Conservation (phyloP, 2,888 invertebrate species). For the Falcaria lacertinaria region DNA sequence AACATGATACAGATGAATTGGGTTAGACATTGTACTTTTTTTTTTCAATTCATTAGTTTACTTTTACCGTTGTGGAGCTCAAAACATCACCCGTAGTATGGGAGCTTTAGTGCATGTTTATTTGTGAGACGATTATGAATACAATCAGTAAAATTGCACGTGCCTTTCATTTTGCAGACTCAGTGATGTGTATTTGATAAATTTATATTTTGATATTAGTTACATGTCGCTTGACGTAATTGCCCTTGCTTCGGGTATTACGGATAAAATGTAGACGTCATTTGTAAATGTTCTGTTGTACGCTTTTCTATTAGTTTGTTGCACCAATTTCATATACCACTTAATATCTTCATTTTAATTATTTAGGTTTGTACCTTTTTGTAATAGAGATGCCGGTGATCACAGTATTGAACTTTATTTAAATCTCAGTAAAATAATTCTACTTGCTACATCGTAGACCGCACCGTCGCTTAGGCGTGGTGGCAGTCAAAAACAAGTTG, state of each 20-base stretch:
- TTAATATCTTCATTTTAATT: too few species aligned
- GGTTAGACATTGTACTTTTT: slow-evolving; percentile 46
- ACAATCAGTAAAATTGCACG: too few species aligned
- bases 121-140: background rate
- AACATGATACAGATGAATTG: slow-evolving; percentile 55
- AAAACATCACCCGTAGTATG: background rate
- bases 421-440: too few species aligned
- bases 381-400: background rate
- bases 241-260: too few species aligned
- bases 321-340: background rate
- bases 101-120: background rate
- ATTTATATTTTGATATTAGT: background rate
- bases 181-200: background rate
- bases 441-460: too few species aligned
- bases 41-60: slow-evolving; percentile 12
- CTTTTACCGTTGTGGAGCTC: background rate
- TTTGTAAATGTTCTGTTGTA: background rate
- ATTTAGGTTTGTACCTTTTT: background rate
- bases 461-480: too few species aligned
- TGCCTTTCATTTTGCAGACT: background rate
- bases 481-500: too few species aligned
- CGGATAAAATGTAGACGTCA: background rate
- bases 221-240: too few species aligned
- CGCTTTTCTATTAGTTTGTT: background rate
- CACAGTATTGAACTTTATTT: background rate